Evolutionary conservation across 1,140 invertebrate genomes (phyloP).

Genomic region (Scaptodrosophila lebanonensis): DNA sequence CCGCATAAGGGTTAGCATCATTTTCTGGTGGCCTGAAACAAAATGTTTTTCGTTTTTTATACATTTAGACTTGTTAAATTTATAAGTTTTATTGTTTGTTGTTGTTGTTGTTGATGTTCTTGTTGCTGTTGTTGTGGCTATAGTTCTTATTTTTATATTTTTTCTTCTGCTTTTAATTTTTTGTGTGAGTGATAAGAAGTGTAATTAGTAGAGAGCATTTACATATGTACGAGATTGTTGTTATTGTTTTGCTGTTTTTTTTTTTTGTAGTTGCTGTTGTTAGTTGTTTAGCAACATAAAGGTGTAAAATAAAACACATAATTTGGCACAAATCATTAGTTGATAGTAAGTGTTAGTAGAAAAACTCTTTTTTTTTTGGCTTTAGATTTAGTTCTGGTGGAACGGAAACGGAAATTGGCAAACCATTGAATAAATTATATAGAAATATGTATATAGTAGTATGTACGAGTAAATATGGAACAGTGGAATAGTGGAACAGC

Average conservation of each 20-base stretch:
- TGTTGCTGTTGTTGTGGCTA: conserved; percentile 19
- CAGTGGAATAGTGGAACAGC: conserved; percentile 32
- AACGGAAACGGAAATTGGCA: too few species aligned
- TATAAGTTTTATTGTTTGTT: conserved; percentile 31
- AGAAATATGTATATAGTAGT: conserved; percentile 4
- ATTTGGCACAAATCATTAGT: conserved; percentile 8
- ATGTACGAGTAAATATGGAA: conserved; percentile 20
- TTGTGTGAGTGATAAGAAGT: conserved; percentile 24
- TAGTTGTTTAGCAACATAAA: conserved; percentile 16
- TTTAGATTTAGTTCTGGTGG: too few species aligned
- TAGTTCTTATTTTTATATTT: conserved; percentile 4
- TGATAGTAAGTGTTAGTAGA: too few species aligned
- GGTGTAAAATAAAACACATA: conserved; percentile 17
- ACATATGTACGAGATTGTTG: conserved; percentile 50
- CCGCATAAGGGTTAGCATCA: conserved; percentile 89
- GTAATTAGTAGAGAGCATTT: conserved; percentile 58
- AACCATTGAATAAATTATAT: too few species aligned
- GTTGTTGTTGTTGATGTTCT: conserved; percentile 11
- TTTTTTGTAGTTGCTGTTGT: too few species aligned
- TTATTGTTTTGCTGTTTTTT: not conserved
- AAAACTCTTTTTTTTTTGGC: too few species aligned
- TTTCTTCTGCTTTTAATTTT: conserved; percentile 4
- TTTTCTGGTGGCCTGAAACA: conserved; percentile 90
- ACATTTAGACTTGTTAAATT: conserved; percentile 65
- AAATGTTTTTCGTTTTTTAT: conserved; percentile 74